Percentiles rank a stretch among this genome's conserved stretches.
phyloP scores from a whole-genome alignment of 2,797 vertebrate genomes.

The Acipenser oxyrinchus region DNA sequence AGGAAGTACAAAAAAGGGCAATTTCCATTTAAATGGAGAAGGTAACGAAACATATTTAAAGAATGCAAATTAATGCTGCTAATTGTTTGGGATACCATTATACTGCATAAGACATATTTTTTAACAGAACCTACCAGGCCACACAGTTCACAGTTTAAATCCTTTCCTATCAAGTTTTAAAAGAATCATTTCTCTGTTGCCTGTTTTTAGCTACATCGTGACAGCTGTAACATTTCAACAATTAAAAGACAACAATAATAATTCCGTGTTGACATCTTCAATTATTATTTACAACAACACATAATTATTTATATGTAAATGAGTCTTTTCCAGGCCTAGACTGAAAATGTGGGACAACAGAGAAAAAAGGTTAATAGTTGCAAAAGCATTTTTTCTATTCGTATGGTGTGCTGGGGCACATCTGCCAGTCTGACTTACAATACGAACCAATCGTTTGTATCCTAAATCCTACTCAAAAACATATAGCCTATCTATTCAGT shows the following conservation, averaged over 20 bases:
- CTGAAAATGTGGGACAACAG: slow-evolving; percentile 17
- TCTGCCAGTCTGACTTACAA: slow-evolving; percentile 1
- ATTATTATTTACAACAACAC: slow-evolving; percentile 23
- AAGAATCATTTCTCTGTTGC: slow-evolving; percentile 20
- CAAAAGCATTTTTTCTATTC: slow-evolving; percentile 54
- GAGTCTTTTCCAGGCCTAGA: slow-evolving; percentile 28
- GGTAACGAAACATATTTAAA: slow-evolving; percentile 8
- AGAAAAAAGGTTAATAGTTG: slow-evolving; percentile 71
- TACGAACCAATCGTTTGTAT: no score
- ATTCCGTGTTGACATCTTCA: slow-evolving; percentile 20
- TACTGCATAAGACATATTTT: slow-evolving; percentile 52
- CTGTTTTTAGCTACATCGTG: slow-evolving; percentile 19
- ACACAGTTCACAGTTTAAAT: slow-evolving; percentile 50
- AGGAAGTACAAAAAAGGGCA: slow-evolving; percentile 5
- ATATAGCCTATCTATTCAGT: no score
- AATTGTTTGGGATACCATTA: slow-evolving; percentile 33
- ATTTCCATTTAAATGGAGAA: not conserved
- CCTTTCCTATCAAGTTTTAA: slow-evolving; percentile 28
- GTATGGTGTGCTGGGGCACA: slow-evolving; percentile 54
- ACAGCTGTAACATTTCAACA: slow-evolving; percentile 22
- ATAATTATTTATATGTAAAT: slow-evolving; percentile 32
- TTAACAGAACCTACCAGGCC: slow-evolving; percentile 38
- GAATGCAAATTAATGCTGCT: slow-evolving; percentile 23
- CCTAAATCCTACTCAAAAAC: no score
- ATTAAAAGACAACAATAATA: slow-evolving; percentile 17